A percentile compares a stretch with the other conserved stretches of the same genome.
Conservation (phyloP, 2,797 vertebrate species). For the Eulemur coronatus region DNA sequence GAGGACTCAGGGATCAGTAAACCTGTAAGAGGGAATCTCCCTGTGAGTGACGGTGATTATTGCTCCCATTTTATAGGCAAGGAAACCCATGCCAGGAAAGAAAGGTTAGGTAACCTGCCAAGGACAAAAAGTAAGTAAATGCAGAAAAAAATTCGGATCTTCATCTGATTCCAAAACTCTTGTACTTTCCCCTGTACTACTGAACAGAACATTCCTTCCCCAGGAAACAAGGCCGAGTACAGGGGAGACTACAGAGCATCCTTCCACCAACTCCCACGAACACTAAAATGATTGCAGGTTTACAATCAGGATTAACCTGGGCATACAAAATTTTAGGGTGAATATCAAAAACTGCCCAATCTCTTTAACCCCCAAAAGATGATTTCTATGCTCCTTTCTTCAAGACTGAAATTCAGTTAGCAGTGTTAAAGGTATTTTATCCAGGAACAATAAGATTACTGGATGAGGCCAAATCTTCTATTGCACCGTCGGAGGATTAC, state of each 20-base stretch:
- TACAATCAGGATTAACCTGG: not conserved
- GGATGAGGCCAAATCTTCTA: slow-evolving; percentile 3
- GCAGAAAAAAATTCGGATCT: not conserved
- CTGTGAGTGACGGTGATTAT: not conserved
- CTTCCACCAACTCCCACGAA: not conserved
- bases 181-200: not conserved
- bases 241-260: not conserved
- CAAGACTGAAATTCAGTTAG: not conserved
- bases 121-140: not conserved
- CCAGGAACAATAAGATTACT: not conserved
- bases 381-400: not conserved
- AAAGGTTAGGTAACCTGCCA: not conserved
- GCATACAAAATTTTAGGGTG: not conserved
- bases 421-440: slow-evolving; percentile 9
- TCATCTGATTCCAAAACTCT: not conserved
- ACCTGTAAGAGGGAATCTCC: not conserved
- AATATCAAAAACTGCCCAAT: not conserved
- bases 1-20: not conserved
- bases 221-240: not conserved
- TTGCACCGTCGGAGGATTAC: not conserved
- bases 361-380: not conserved
- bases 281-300: not conserved
- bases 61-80: not conserved
- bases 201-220: not conserved
- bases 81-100: not conserved